Base-by-base conservation (phyloP, 2,113 vertebrate species). In the Elanoides forficatus region DNA sequence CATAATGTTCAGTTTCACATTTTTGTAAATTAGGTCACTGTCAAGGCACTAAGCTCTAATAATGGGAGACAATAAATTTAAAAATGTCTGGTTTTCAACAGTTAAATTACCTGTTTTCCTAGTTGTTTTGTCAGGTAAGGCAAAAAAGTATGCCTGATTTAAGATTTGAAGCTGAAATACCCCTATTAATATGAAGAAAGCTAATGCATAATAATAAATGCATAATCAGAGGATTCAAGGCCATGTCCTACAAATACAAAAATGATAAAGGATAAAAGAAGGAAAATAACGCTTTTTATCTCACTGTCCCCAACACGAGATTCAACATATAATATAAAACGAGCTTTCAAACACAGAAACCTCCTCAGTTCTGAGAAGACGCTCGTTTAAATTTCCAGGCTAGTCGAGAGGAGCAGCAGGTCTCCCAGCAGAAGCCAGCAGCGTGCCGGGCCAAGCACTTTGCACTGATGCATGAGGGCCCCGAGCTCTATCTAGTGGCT, bases 401-500 rank as follows among this genome's bases (percentile, higher is more conserved):
- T 13, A 27, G 47, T 3, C 22, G 23, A 72, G 73, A 48, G 43
- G 13, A 67, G 32, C 25, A 67, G n/a, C 26, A 59, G 48, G 9
- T 16, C 59, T 25, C 34, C 40, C 29, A 60, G 60, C 75, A 92
- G 81, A 45, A 81, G 63, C 5, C 70, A 5, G 13, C 20, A 15
- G 3, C 1, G 2, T 5, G 45, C 38, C 50, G 11, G 2, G 4
- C 36, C 2, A 1, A 63, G 70, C 52, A 27, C 34, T 63, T 38
- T 34, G 15, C 20, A 12, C 8, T 0, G 0, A 40, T 40, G 65
- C 60, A 22, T 6, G 0, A 94, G 94, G 92, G 93, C 79, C 72
- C 95, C 16, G 45, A 79, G 94, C 96, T 97, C 97, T 96, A 68
- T 56, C 95, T 96, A 97, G 96, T 91, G 97, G 94, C 79, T 70